Evolutionary conservation across 2,888 invertebrate species (phyloP).

Genomic region (Sisyra nigra): DNA sequence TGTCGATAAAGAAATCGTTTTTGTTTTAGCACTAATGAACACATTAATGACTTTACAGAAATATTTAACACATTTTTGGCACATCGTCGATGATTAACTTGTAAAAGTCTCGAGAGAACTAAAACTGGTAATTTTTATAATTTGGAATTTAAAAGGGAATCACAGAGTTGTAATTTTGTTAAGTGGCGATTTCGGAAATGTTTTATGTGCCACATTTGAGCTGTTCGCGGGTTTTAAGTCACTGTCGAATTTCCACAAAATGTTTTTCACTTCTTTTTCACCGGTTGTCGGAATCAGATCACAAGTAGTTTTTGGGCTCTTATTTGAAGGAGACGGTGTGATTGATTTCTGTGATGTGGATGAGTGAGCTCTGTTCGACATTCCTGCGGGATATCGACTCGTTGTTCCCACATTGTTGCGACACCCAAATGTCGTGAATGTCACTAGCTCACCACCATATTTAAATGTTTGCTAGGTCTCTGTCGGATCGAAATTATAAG

Average conservation of each 20-base stretch:
- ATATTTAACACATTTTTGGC: too few species aligned
- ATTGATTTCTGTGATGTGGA: constrained; percentile 18
- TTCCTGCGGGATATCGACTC: neutral
- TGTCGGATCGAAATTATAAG: constrained; percentile 37
- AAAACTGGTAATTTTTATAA: too few species aligned
- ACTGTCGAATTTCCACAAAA: constrained; percentile 29
- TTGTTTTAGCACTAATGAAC: too few species aligned
- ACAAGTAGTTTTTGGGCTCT: constrained; percentile 22
- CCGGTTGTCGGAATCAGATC: constrained; percentile 32
- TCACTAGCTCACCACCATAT: constrained; percentile 15
- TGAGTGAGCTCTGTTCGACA: constrained; percentile 13
- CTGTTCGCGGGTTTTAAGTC: constrained; percentile 26
- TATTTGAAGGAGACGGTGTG: constrained; percentile 7
- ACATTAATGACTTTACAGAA: too few species aligned
- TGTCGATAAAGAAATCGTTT: too few species aligned
- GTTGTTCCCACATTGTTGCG: neutral
- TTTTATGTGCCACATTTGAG: constrained; percentile 6
- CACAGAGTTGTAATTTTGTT: constrained; percentile 4
- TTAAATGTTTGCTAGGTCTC: constrained; percentile 33
- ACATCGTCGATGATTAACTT: too few species aligned
- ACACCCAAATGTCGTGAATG: neutral
- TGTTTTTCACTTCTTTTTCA: constrained; percentile 14
- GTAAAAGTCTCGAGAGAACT: too few species aligned
- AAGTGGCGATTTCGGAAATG: constrained; percentile 2
- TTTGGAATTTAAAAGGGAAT: neutral